Conservation (phyloP, 2,888 invertebrate genomes). For the Tuberolachnus salignus region DNA sequence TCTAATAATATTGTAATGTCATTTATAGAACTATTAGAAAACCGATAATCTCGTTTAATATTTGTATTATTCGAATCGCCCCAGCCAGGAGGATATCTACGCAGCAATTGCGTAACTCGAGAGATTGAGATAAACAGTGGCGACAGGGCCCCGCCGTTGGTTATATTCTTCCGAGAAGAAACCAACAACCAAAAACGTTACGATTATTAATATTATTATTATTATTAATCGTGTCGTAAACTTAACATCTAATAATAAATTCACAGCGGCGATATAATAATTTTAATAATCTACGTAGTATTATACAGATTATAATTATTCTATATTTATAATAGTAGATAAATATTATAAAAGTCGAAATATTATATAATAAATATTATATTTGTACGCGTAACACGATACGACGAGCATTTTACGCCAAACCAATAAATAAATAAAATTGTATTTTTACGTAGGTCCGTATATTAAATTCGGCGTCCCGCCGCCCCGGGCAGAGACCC, state of each 20-base stretch:
- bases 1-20: slow-evolving; percentile 32
- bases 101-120: background rate
- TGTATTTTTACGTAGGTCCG: too few relatives aligned
- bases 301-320: background rate
- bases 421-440: too few relatives aligned
- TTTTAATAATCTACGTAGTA: slow-evolving; percentile 24
- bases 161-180: slow-evolving; percentile 18
- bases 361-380: background rate
- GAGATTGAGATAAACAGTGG: slow-evolving; percentile 21
- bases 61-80: slow-evolving; percentile 29
- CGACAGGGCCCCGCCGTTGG: too few relatives aligned
- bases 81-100: slow-evolving; percentile 10
- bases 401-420: too few relatives aligned
- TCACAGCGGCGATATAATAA: slow-evolving; percentile 1
- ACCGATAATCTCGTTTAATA: slow-evolving; percentile 28
- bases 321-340: too few relatives aligned
- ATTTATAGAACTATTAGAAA: slow-evolving; percentile 5
- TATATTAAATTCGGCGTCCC: too few relatives aligned
- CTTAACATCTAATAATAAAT: background rate
- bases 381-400: too few relatives aligned
- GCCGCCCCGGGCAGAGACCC: too few relatives aligned
- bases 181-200: slow-evolving; percentile 1
- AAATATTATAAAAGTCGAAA: too few relatives aligned
- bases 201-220: too few relatives aligned
- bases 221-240: slow-evolving; percentile 21